phyloP scores from a whole-genome alignment of 35 echinoderm and acorn worm genomes.

The Stichopus chloronotus region DNA sequence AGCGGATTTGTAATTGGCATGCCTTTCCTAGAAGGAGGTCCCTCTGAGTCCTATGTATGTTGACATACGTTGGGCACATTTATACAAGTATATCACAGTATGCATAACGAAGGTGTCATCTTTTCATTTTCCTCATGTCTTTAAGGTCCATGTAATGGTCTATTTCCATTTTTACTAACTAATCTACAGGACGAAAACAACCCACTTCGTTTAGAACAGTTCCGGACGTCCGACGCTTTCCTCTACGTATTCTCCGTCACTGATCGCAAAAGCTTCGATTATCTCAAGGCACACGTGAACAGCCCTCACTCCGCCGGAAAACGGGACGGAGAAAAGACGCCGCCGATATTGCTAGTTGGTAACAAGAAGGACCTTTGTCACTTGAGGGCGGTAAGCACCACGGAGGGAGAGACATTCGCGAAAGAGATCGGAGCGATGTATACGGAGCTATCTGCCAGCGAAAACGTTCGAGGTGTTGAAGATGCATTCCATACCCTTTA shows the following conservation, averaged over 20 bases:
- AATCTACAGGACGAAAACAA: constrained; percentile 74
- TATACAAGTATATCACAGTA: no score
- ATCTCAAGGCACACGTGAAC: constrained; percentile 58
- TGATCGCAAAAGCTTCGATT: constrained; percentile 74
- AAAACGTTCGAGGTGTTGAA: constrained; percentile 67
- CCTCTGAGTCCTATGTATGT: background rate
- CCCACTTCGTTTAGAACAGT: constrained; percentile 72
- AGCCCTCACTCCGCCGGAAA: constrained; percentile 19
- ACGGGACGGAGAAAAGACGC: constrained; percentile 60
- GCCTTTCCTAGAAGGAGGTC: background rate
- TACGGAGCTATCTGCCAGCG: constrained; percentile 83
- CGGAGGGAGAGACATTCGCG: constrained; percentile 80
- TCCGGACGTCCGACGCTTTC: constrained; percentile 71
- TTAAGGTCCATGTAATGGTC: no score
- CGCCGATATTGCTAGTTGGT: constrained; percentile 69
- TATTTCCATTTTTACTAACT: background rate
- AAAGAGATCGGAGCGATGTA: constrained; percentile 86
- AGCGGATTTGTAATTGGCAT: no score
- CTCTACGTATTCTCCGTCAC: constrained; percentile 86
- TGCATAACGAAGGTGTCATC: no score
- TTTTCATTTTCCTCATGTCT: background rate
- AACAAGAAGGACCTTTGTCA: constrained; percentile 93
- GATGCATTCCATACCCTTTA: constrained; percentile 86
- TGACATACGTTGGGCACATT: background rate
- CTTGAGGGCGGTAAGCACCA: constrained; percentile 64